Percentiles rank a stretch among this genome's conserved stretches.
Conservation (phyloP, 2,797 vertebrate genomes). For the Sandelia bainsii region DNA sequence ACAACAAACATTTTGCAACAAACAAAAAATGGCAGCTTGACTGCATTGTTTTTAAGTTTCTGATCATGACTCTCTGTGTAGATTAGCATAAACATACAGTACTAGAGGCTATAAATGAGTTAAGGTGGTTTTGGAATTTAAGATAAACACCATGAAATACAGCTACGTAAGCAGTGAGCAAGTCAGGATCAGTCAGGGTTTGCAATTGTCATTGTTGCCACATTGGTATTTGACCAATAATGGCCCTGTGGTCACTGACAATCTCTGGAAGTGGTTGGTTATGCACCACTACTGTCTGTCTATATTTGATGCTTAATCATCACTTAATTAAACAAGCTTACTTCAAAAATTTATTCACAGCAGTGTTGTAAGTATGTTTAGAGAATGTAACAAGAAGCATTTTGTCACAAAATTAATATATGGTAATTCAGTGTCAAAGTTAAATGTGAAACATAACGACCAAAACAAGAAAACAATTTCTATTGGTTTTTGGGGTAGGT, state of each 20-base stretch:
- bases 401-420: background rate
- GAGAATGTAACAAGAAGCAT: background rate
- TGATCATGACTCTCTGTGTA: background rate
- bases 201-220: background rate
- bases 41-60: background rate
- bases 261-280: slow-evolving; percentile 4
- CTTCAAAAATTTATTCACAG: too few relatives aligned
- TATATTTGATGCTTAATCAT: too few relatives aligned
- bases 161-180: background rate
- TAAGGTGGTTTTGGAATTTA: background rate
- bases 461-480: background rate
- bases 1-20: background rate
- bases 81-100: background rate
- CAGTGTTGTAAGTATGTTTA: too few relatives aligned
- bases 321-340: too few relatives aligned
- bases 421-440: background rate
- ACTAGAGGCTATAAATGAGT: background rate
- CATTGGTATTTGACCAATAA: slow-evolving; percentile 5
- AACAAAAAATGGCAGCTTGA: background rate
- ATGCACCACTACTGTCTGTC: background rate
- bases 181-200: background rate
- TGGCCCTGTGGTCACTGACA: background rate
- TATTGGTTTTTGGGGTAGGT: slow-evolving; percentile 17
- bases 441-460: background rate
- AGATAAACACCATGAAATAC: background rate